Evolutionary conservation across 2,797 vertebrate species (phyloP), one percentile per base, ranked within the genome.

Genomic region (Eleutherodactylus coqui): DNA sequence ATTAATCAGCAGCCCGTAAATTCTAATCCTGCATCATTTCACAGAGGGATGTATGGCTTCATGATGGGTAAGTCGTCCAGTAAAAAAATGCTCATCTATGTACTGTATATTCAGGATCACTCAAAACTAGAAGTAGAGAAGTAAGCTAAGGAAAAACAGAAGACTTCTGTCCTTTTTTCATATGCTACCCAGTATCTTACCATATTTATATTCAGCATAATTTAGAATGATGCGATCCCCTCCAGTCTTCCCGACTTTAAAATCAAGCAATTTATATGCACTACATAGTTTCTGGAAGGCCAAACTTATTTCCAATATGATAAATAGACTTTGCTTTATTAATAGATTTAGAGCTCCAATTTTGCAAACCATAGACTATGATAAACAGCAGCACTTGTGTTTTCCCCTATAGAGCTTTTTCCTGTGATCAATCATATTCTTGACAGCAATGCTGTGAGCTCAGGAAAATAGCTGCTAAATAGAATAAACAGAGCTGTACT

Each of bases 371-470:
- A 17, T 16, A 75, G 72, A 75, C 72, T 47, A 17, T 75, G 43
- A 47, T 49, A 47, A 47, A 75, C 45, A 75, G 49, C 11, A 45
- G 70, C 70, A 69, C 67, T 49, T 75, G 72, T 29, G 1, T 75
- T 47, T 75, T 45, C 9, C n/a, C 72, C n/a, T 38, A 75, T 10
- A 45, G n/a, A 27, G 1, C 16, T 47, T 75, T 16, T 73, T 14
- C 43, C 43, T 29, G 43, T 17, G n/a, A 47, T 47, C n/a, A 7
- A 47, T 73, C 41, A 45, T 47, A 73, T 73, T 45, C 24, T 73
- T n/a, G 41, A 73, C 38, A 73, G 38, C 24, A 27, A 16, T 73
- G 41, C n/a, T n/a, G 10, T 45, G 24, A 45, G 19, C n/a, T 27
- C n/a, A 29, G 34, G 34, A 70, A 70, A 70, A 41, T 41, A 34